Evolutionary conservation across 2,888 invertebrate species (phyloP), one percentile per base, ranked within the genome.

Genomic region (Pandemis heparana): DNA sequence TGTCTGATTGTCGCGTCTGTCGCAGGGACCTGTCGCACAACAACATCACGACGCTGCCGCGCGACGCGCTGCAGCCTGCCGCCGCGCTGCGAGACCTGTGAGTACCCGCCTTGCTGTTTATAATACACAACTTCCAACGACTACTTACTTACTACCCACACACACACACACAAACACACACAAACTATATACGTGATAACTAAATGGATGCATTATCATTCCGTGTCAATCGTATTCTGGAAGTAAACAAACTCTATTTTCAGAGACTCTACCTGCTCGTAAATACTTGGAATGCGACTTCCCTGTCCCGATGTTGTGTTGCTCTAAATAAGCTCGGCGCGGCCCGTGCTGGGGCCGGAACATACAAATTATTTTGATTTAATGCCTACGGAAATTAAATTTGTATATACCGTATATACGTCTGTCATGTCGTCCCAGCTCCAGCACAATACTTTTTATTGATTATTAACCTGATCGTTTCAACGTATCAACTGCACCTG

Each of bases 11-110:
- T 38, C 46, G 16, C 60, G 23, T 66, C 32, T 86, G 84, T 96
- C 95, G 71, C 96, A 97, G 97, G 86, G 97, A 97, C 91, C 95
- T 97, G 88, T 96, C 96, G 79, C 96, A 96, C 94, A 97, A 97
- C 95, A 97, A 97, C 91, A 96, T 97, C 86, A 97, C 96, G 79
- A 89, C 94, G 87, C 92, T 97, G 91, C 95, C 96, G 84, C 96
- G 96, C 80, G 95, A 95, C 88, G 96, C 97, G 81, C 96, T 97
- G 89, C 95, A 93, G 80, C 95, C 95, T 82, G 96, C 96, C 86
- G 90, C 94, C 82, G 95, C 95, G 85, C 95, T 97, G 80, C 96
- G 97, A 85, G 97, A 97, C 90, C 91, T 97, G 97, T 97, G 93
- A 96, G 97, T 96, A 90, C 46, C 10, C 12, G n/a, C 18, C 2